Evolutionary conservation across 2,888 invertebrate genomes (phyloP), one percentile per base, ranked within the genome.

Genomic region (Sturmia bella): DNA sequence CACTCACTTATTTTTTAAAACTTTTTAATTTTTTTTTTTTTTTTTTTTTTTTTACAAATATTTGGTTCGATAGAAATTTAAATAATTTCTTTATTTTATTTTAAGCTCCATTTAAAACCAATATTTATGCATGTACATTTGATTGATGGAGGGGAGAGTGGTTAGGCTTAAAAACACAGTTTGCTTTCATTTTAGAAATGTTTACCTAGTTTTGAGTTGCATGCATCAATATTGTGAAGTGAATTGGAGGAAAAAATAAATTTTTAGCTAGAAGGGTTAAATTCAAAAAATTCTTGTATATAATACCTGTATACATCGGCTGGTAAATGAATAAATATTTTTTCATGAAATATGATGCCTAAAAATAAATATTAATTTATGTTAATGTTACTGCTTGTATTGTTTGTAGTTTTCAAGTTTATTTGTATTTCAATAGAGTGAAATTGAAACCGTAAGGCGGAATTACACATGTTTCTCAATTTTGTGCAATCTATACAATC

Each of bases 41-140:
- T 15, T 61, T 37, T 39, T 70, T 72, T 54, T 69, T 52, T 43
- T 37, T 43, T 54, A 21, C 32, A 43, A 7, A 37, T 9, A 52
- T 21, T 69, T 64, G 80, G 84, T 83, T 83, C 85, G 84, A 83
- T 89, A 87, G 87, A 87, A 89, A 88, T 85, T 83, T 85, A 88
- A 87, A 89, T 84, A 86, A 32, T 17, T 1, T 13, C 69, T 63
- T 70, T 45, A 48, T 74, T 1, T 52, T 61, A 78, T 75, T 78
- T 80, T 80, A 69, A 80, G 80, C 80, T 83, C 80, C 59, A 80
- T 78, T 83, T 80, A 9, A 78, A 78, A 43, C 52, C 4, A n/a
- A 56, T 41, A n/a, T 63, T 68, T 41, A n/a, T n/a, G n/a, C n/a
- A 11, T 45, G 15, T 41, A 48, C 43, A 11, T 72, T 11, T 27